A percentile compares a stretch with the other conserved stretches of the same genome.
These are phyloP conservation scores for Pocota personata DNA, from an alignment of 2,888 invertebrate genomes.

Conservation along the genomic window DNA sequence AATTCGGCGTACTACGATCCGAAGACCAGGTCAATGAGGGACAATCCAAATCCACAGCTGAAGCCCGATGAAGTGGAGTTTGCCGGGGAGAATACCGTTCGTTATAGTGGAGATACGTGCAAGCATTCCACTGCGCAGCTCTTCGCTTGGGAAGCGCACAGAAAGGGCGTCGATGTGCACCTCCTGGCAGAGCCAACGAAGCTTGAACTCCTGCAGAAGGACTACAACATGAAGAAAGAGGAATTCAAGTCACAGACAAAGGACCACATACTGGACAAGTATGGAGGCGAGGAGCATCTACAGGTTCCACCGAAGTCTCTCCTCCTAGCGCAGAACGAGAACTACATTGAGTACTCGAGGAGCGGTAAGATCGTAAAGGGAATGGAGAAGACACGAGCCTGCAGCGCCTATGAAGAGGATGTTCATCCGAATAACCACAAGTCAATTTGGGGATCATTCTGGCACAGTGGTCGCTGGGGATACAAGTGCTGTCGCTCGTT, in stretches of 20 bases:
- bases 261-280: constrained; percentile 93
- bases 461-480: constrained; percentile 97
- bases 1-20: constrained; percentile 99
- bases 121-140: constrained; percentile 95
- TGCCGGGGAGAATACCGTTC: constrained; percentile 97
- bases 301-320: constrained; percentile 94
- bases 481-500: constrained; percentile 97
- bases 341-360: constrained; percentile 97
- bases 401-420: constrained; percentile 97
- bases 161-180: constrained; percentile 96
- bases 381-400: constrained; percentile 92
- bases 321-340: constrained; percentile 94
- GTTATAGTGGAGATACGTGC: constrained; percentile 96
- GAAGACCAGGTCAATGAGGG: constrained; percentile 99
- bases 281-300: constrained; percentile 97
- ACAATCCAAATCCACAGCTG: constrained; percentile 92
- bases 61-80: constrained; percentile 88
- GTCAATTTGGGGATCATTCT: constrained; percentile 97
- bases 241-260: constrained; percentile 94
- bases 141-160: constrained; percentile 99
- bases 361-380: constrained; percentile 95
- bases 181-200: constrained; percentile 99
- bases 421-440: constrained; percentile 96
- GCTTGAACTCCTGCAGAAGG: constrained; percentile 93
- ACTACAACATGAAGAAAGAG: constrained; percentile 95